A percentile compares a stretch with the other conserved stretches of the same genome.
These are phyloP conservation scores for Esox masquinongy DNA, from an alignment of 2,797 vertebrate species.

Conservation along the genomic window DNA sequence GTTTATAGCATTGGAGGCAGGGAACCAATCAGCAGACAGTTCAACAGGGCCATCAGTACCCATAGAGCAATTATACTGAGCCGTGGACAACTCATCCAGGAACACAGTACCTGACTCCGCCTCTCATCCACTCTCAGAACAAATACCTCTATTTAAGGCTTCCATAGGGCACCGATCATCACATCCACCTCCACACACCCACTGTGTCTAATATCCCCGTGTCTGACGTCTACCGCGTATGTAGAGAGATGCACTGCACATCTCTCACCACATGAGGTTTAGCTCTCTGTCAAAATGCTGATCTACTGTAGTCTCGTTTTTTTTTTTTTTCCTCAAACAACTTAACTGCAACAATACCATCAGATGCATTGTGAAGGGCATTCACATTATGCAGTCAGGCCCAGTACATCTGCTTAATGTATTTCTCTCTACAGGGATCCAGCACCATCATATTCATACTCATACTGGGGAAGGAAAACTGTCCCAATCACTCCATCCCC, in stretches of 20 bases:
- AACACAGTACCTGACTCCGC: slow-evolving; percentile 39
- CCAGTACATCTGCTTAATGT: slow-evolving; percentile 26
- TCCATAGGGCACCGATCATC: slow-evolving; percentile 19
- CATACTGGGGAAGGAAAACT: slow-evolving; percentile 53
- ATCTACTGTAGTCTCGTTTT: background rate
- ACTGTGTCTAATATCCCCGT: background rate
- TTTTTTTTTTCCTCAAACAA: background rate
- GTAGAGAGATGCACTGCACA: background rate
- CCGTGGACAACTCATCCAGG: slow-evolving; percentile 51
- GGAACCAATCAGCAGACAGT: slow-evolving; percentile 65
- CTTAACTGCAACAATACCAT: background rate
- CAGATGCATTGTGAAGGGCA: slow-evolving; percentile 1
- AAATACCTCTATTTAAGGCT: background rate
- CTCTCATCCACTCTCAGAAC: background rate
- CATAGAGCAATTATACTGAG: slow-evolving; percentile 65
- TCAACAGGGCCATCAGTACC: slow-evolving; percentile 71
- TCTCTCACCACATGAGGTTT: background rate
- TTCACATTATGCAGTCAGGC: slow-evolving; percentile 55
- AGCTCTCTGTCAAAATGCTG: background rate
- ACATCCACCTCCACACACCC: slow-evolving; percentile 50
- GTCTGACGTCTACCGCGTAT: background rate
- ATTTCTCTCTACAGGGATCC: background rate
- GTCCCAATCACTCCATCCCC: slow-evolving; percentile 30
- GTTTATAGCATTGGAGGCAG: slow-evolving; percentile 46
- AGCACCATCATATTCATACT: slow-evolving; percentile 47